Evolutionary conservation across 1,140 invertebrate genomes (phyloP).

Genomic region (Drosophila pachea): DNA sequence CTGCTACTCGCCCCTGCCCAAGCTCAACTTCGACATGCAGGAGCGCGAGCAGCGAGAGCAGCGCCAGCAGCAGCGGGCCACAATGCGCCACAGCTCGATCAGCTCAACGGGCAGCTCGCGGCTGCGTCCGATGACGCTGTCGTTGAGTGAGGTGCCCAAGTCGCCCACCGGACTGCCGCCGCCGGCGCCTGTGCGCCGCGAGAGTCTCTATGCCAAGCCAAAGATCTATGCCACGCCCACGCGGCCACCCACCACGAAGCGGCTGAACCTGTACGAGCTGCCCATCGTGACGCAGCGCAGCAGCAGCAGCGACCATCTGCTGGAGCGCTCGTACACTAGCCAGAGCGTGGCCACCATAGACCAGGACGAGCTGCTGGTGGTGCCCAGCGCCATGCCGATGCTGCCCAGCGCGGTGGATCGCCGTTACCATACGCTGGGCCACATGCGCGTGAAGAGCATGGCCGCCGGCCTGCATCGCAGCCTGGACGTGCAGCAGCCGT

Average conservation of each 20-base stretch:
- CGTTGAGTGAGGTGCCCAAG: conserved; percentile 56
- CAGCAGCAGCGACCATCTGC: conserved; percentile 68
- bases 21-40: conserved; percentile 66
- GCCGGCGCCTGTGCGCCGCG: conserved; percentile 66
- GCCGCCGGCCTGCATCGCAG: conserved; percentile 65
- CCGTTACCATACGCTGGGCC: conserved; percentile 75
- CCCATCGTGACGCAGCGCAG: conserved; percentile 68
- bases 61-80: conserved; percentile 33
- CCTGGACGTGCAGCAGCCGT: conserved; percentile 62
- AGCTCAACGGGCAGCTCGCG: conserved; percentile 39
- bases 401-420: conserved; percentile 65
- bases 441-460: conserved; percentile 76
- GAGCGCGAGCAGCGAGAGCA: conserved; percentile 40
- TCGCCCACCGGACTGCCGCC: conserved; percentile 67
- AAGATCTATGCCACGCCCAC: conserved; percentile 73
- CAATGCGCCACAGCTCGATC: conserved; percentile 62
- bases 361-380: conserved; percentile 69
- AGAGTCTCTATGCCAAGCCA: conserved; percentile 75
- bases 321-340: conserved; percentile 71
- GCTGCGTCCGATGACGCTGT: conserved; percentile 62
- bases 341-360: conserved; percentile 73
- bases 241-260: conserved; percentile 51
- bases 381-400: conserved; percentile 75
- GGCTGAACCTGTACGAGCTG: conserved; percentile 64
- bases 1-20: conserved; percentile 63